These are phyloP conservation scores for Oncorhynchus nerka DNA, from an alignment of 2,113 vertebrate genomes.

Conservation along the genomic window DNA sequence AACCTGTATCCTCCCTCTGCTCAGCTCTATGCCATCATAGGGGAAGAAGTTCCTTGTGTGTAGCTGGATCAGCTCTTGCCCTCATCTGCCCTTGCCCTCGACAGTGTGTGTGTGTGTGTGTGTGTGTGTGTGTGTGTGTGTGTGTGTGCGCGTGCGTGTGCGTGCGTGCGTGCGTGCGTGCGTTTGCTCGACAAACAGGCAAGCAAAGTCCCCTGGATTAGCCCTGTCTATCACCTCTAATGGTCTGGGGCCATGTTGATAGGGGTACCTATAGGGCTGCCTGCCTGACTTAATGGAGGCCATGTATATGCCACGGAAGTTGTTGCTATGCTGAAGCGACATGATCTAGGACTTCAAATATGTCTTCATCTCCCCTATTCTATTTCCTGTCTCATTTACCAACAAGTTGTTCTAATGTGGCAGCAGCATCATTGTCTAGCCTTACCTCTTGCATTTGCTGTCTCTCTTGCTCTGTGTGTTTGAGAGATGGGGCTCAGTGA, in stretches of 20 bases:
- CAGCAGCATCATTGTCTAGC: no score
- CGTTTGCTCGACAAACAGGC: no score
- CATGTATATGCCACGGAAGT: neutral
- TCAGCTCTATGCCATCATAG: neutral
- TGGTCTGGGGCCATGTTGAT: neutral
- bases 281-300: no score
- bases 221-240: neutral
- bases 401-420: no score
- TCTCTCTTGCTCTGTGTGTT: neutral
- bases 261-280: neutral
- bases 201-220: constrained; percentile 5
- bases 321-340: neutral
- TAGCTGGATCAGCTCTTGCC: neutral
- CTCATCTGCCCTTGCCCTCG: neutral
- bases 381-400: neutral
- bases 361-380: neutral
- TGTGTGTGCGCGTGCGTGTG: no score
- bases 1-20: neutral
- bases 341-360: neutral
- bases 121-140: neutral
- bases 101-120: neutral
- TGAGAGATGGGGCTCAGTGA: no score
- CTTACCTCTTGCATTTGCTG: neutral
- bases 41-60: neutral
- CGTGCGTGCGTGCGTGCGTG: no score